phyloP scores from a whole-genome alignment of 2,888 invertebrate genomes.

The Creontiades dilutus region DNA sequence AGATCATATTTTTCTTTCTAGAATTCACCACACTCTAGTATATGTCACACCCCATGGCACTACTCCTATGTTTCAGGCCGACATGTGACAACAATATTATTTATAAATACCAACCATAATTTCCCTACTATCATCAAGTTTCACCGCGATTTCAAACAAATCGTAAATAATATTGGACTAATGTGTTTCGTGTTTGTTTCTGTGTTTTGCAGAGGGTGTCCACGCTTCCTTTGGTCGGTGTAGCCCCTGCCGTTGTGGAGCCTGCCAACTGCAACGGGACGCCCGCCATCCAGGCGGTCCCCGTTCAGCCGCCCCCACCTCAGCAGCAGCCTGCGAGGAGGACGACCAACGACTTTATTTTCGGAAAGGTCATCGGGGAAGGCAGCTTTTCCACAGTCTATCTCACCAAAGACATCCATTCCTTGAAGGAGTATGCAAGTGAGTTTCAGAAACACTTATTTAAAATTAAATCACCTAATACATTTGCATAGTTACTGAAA shows the following conservation, averaged over 20 bases:
- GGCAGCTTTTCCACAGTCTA: constrained; percentile 98
- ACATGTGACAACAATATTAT: too few relatives aligned
- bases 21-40: too few relatives aligned
- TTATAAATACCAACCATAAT: too few relatives aligned
- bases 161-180: too few relatives aligned
- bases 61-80: too few relatives aligned
- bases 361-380: constrained; percentile 97
- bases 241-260: constrained; percentile 71
- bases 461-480: neutral
- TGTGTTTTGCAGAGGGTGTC: constrained; percentile 74
- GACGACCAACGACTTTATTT: constrained; percentile 93
- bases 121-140: too few relatives aligned
- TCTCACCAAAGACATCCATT: constrained; percentile 94
- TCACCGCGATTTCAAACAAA: too few relatives aligned
- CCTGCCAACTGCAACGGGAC: constrained; percentile 76
- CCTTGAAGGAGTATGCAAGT: constrained; percentile 96
- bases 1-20: too few relatives aligned
- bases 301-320: constrained; percentile 77
- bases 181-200: neutral
- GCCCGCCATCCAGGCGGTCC: constrained; percentile 76
- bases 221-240: constrained; percentile 74
- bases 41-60: too few relatives aligned
- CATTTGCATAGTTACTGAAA: too few relatives aligned
- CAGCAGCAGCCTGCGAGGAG: constrained; percentile 82
- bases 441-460: constrained; percentile 79